These are phyloP conservation scores for Enteromius mattozi DNA, from an alignment of 2,797 vertebrate genomes.

Conservation along the genomic window DNA sequence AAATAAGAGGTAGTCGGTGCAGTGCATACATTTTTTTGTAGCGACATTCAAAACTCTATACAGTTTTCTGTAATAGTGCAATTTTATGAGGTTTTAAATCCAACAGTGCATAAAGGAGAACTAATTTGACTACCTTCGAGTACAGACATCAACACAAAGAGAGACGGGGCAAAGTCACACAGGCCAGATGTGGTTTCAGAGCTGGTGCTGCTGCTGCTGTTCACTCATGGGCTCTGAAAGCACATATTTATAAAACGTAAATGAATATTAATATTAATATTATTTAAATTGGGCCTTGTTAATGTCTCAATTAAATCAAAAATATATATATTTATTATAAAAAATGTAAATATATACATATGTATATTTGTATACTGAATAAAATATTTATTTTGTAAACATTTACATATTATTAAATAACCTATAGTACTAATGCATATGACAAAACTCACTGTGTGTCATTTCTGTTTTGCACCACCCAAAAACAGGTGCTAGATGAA, in stretches of 20 bases:
- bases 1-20: constrained; percentile 44
- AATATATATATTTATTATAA: background rate
- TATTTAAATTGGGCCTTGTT: background rate
- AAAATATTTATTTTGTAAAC: background rate
- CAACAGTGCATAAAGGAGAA: constrained; percentile 15
- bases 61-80: constrained; percentile 49
- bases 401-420: background rate
- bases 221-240: constrained; percentile 38
- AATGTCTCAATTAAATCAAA: background rate
- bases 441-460: background rate
- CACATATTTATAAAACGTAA: background rate
- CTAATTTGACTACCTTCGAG: background rate
- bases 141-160: constrained; percentile 15
- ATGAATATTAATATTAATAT: background rate
- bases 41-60: constrained; percentile 14
- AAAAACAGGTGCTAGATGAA: constrained; percentile 27
- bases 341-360: background rate
- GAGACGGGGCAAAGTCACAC: constrained; percentile 20
- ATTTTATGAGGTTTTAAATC: background rate
- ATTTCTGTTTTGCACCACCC: constrained; percentile 20
- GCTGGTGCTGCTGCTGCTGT: constrained; percentile 18
- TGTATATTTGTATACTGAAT: background rate
- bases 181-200: constrained; percentile 34
- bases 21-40: constrained; percentile 31
- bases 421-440: background rate